Evolutionary conservation across 2,797 vertebrate genomes (phyloP).

Genomic region (Sphenopsis melanotis): DNA sequence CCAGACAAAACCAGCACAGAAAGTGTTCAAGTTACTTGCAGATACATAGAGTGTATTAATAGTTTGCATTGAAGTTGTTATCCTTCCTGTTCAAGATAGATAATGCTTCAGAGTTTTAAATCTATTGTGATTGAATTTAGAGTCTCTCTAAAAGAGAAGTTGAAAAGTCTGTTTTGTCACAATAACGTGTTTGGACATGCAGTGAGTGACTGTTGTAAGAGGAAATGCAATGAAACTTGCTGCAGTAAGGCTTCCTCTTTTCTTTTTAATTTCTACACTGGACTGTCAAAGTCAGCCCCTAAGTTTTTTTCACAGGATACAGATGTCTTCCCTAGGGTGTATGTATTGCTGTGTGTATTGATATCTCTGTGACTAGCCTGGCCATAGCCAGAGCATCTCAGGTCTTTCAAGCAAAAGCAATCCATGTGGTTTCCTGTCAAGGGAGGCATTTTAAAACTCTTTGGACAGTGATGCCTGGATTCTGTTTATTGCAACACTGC

Average conservation of each 20-base stretch:
- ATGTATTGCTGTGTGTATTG: neutral
- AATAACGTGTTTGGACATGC: accelerated
- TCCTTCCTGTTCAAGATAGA: neutral
- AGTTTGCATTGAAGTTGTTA: neutral
- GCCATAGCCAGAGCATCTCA: neutral
- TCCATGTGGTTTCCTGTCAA: neutral
- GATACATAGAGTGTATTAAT: accelerated
- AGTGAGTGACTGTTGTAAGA: neutral
- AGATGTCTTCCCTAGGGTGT: neutral
- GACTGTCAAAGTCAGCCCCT: neutral
- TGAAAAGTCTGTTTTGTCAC: neutral
- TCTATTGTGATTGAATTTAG: neutral
- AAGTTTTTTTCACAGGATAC: neutral
- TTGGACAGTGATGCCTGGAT: neutral
- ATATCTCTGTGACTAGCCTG: neutral
- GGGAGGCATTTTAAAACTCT: neutral
- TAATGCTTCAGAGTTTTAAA: neutral
- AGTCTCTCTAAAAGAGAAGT: neutral
- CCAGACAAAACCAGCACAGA: conserved; percentile 55
- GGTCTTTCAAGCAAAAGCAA: neutral
- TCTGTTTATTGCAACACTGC: neutral
- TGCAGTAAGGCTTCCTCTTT: neutral
- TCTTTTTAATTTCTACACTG: neutral
- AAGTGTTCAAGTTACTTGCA: conserved; percentile 62
- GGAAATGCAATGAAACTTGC: neutral